Evolutionary conservation across 2,888 invertebrate genomes (phyloP), one percentile per base, ranked within the genome.

Genomic region (Spodoptera picta): DNA sequence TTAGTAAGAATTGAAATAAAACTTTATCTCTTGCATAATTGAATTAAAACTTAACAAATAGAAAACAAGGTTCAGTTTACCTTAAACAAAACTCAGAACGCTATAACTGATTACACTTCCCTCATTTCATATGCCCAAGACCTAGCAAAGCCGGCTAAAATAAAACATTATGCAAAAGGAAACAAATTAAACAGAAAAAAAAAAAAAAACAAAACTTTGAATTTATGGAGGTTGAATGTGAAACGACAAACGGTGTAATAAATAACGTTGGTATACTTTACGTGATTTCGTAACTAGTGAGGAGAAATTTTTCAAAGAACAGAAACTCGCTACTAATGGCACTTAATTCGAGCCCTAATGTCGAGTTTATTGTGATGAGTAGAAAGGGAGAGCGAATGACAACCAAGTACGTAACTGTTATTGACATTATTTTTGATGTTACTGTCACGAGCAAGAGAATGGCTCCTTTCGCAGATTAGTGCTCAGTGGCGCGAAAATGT

Each of bases 401-500:
- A 77, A 73, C 73, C 68, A 75, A 76, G 77, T 77, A 69, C 73
- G 61, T 73, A 79, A 81, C 80, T 79, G 79, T 81, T 83, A 81
- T 85, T 79, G 83, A 81, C 80, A 80, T 83, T 80, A 84, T 83
- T 83, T 84, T 80, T 83, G 80, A 84, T 85, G 82, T 84, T 80
- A 75, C 77, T 73, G 83, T 86, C 82, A 82, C 78, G 75, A 79
- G 59, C 76, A 74, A 71, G 68, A 69, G 67, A 82, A 82, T 78
- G 59, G 74, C 61, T 69, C 56, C 71, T 76, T 69, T 77, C 43
- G 60, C 76, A 78, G 79, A 79, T 80, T 80, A 79, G 78, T 77
- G 79, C 75, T 75, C 70, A 69, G 64, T 79, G 73, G 64, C 55
- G 69, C 68, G 77, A 72, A 79, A 78, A 80, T 77, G 74, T 74